Evolutionary conservation across 2,888 invertebrate genomes (phyloP).

Genomic region (Dusona sp.): DNA sequence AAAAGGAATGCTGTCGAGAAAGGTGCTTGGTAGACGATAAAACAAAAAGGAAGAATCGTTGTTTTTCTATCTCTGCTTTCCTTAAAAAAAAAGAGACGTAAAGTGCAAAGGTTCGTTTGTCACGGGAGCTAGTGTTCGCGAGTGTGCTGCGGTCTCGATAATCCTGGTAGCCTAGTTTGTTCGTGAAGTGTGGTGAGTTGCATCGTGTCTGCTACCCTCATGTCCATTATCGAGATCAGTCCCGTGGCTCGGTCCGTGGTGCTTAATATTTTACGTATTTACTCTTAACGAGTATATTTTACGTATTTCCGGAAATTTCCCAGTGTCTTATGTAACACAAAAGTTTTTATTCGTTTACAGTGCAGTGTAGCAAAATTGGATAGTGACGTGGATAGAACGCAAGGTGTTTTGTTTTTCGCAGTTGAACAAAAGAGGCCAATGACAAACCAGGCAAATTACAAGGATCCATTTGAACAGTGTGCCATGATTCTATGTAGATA

Average conservation of each 20-base stretch:
- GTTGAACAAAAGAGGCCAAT: slow-evolving; percentile 22
- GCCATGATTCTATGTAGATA: not conserved
- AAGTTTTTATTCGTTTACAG: slow-evolving; percentile 40
- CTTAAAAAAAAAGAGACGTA: slow-evolving; percentile 11
- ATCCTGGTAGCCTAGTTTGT: slow-evolving; percentile 64
- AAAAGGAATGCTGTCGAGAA: slow-evolving; percentile 15
- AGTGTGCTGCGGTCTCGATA: slow-evolving; percentile 58
- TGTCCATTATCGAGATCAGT: slow-evolving; percentile 54
- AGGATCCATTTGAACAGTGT: slow-evolving; percentile 4
- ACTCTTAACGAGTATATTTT: slow-evolving; percentile 31
- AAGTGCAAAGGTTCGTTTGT: slow-evolving; percentile 30
- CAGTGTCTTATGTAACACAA: slow-evolving; percentile 35
- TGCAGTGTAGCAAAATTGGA: slow-evolving; percentile 51
- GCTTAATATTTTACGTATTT: slow-evolving; percentile 54
- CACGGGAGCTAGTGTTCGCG: slow-evolving; percentile 55
- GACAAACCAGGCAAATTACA: not conserved
- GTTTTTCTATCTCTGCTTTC: not conserved
- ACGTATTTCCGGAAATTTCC: slow-evolving; percentile 9
- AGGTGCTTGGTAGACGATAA: slow-evolving; percentile 23
- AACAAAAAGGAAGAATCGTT: not conserved
- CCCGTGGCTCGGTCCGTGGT: slow-evolving; percentile 49
- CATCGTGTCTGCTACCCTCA: slow-evolving; percentile 37
- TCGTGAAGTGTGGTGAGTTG: slow-evolving; percentile 52
- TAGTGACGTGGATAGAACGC: slow-evolving; percentile 57
- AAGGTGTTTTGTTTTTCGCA: slow-evolving; percentile 57